Conservation (phyloP, 2,113 vertebrate species). For the Edolisoma coerulescens region DNA sequence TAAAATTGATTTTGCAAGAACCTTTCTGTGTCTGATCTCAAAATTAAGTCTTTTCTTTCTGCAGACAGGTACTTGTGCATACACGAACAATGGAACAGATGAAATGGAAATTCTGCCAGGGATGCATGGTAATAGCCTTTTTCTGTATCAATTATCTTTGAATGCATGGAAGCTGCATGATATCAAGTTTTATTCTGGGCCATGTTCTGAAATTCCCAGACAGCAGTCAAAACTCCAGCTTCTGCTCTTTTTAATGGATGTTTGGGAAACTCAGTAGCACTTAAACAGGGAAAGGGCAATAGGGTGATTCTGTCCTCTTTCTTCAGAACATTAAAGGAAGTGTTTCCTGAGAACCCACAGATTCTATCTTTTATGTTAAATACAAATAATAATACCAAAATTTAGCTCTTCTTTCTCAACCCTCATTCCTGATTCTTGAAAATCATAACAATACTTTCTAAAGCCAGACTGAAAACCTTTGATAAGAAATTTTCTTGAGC, state of each 20-base stretch:
- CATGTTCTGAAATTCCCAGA: background rate
- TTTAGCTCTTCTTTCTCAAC: background rate
- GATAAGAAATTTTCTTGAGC: background rate
- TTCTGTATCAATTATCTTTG: background rate
- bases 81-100: background rate
- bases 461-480: background rate
- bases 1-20: background rate
- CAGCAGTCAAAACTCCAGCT: background rate
- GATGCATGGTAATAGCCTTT: background rate
- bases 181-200: background rate
- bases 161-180: background rate
- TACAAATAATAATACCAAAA: background rate
- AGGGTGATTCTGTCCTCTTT: background rate
- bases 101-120: background rate
- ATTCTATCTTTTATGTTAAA: background rate
- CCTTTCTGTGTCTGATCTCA: background rate
- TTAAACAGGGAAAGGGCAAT: background rate
- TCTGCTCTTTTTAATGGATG: background rate
- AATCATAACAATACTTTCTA: background rate
- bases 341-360: background rate
- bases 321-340: background rate
- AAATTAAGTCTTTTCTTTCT: background rate
- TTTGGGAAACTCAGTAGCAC: background rate
- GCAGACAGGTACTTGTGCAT: background rate
- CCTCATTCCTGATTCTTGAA: background rate